Percentiles rank a stretch among this genome's conserved stretches.
phyloP scores from a whole-genome alignment of 2,113 vertebrate genomes.

The Coptodon bakossiorum region DNA sequence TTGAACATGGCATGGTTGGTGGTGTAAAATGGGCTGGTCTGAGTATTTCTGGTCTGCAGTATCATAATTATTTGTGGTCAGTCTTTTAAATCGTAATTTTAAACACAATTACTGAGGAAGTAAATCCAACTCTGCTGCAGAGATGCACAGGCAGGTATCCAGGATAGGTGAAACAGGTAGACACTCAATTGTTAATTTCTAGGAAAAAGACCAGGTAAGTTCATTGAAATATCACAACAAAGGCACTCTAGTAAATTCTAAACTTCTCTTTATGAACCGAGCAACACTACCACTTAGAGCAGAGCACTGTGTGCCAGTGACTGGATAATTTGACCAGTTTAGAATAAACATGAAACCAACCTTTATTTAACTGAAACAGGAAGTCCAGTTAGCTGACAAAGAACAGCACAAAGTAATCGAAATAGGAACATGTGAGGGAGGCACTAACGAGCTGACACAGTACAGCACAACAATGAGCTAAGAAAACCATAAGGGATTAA shows the following conservation, averaged over 20 bases:
- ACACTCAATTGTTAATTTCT: neutral
- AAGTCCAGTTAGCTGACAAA: neutral
- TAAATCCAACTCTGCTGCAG: neutral
- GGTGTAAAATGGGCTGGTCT: neutral
- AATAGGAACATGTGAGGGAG: neutral
- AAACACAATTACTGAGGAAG: neutral
- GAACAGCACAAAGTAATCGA: neutral
- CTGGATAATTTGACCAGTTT: neutral
- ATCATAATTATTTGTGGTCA: neutral
- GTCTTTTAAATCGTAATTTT: neutral
- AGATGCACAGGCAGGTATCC: neutral
- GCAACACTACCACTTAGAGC: neutral
- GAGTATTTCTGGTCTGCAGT: neutral
- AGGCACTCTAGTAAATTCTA: neutral
- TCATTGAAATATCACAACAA: neutral
- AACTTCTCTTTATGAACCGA: neutral
- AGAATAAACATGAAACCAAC: no score
- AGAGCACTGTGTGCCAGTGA: neutral
- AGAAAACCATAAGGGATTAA: neutral
- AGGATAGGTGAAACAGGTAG: neutral
- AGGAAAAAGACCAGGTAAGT: neutral
- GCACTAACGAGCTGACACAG: neutral
- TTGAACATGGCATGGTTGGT: rapidly evolving
- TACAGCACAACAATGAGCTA: neutral
- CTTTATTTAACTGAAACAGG: neutral